Evolutionary conservation across 30 jellyfish, hydroid and myxozoan genomes (phyloP), one percentile per base, ranked within the genome.

Genomic region (Aurelia coerulea): DNA sequence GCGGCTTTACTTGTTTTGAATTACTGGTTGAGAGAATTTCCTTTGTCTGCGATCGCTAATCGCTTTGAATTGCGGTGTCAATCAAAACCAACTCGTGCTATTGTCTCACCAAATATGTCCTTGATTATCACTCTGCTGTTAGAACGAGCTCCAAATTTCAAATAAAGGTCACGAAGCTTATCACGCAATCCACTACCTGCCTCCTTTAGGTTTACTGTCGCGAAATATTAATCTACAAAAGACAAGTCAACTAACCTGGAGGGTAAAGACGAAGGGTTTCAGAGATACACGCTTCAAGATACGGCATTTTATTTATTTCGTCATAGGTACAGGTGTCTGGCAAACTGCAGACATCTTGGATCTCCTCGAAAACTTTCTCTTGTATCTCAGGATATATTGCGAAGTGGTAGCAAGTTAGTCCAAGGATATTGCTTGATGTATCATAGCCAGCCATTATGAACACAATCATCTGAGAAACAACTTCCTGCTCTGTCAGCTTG

Each of bases 401-500:
- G 15, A 90, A 63, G 33, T 90, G 83, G 68, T 81, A 90, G 67
- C 93, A 74, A 9, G 89, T 53, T 10, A 84, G 73, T 17, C 81
- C 81, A 14, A 90, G 88, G 18, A 59, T 62, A 31, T 72, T 81
- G 72, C 94, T 81, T 5, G 93, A 83, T 37, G 97, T 90, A 52
- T 90, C 97, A 39, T 66, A 90, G 11, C 97, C 97, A 63, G 97
- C 97, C 32, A 82, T 16, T 29, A 89, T 23, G 64, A 89, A 80
- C 15, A 89, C 52, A 11, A 89, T 34, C 90, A 77, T 64, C 54
- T 74, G 89, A 35, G 93, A 92, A 73, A 74, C 68, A 8, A 89
- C 62, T 39, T 89, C 97, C 37, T 87, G 35, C 63, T 87, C 96
- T 23, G 96, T 65, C 65, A 87, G 83, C 16, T 69, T 41, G 50